Evolutionary conservation across 2,113 vertebrate species (phyloP).

Genomic region (Chionis minor): DNA sequence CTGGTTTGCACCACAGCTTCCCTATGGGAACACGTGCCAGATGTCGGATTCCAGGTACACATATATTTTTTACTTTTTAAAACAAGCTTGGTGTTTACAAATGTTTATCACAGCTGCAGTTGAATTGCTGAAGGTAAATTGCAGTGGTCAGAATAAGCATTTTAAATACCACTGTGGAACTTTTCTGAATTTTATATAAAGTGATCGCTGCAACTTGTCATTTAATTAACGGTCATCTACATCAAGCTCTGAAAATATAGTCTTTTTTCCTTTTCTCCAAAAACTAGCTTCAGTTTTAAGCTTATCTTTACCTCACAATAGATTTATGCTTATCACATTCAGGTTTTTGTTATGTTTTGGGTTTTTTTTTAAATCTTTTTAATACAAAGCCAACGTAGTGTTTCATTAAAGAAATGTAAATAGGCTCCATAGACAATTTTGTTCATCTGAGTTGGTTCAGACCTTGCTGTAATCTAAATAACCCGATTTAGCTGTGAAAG

Average conservation of each 20-base stretch:
- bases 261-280: neutral
- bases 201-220: neutral
- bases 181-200: neutral
- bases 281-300: neutral
- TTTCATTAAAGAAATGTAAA: slow-evolving; percentile 67
- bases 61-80: neutral
- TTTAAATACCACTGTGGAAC: neutral
- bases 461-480: slow-evolving; percentile 59
- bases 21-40: accelerated
- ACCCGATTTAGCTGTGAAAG: slow-evolving; percentile 39
- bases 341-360: neutral
- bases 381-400: neutral
- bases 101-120: neutral
- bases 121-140: neutral
- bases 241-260: neutral
- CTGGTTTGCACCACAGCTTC: neutral
- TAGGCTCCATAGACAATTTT: slow-evolving; percentile 48
- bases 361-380: neutral
- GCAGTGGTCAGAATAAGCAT: neutral
- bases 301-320: neutral
- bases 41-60: neutral
- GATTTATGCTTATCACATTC: slow-evolving; percentile 11
- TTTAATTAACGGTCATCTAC: neutral
- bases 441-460: slow-evolving; percentile 29
- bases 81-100: neutral